Conservation (phyloP, 2,797 vertebrate species). For the Sphenopsis melanotis region DNA sequence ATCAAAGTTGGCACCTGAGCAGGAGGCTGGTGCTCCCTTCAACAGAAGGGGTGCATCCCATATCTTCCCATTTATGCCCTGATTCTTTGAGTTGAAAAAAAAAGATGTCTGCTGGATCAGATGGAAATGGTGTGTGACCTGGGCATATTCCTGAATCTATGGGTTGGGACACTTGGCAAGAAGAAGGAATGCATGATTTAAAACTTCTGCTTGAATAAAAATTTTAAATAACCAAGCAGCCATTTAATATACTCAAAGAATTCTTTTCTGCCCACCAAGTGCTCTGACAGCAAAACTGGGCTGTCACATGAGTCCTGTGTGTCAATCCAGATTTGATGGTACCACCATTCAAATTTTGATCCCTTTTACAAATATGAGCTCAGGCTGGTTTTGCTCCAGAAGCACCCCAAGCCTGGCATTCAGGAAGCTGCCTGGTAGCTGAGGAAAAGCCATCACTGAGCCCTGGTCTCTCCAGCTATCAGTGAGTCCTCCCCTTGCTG, state of each 20-base stretch:
- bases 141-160: not conserved
- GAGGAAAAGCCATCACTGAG: not conserved
- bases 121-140: not conserved
- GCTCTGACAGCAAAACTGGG: not conserved
- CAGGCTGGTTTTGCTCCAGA: not conserved
- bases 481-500: rapidly evolving
- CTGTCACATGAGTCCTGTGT: not conserved
- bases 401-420: not conserved
- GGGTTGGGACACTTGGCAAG: not conserved
- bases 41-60: not conserved
- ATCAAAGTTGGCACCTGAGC: not conserved
- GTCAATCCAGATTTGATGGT: not conserved
- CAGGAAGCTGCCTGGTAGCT: not conserved
- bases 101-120: not conserved
- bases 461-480: not conserved
- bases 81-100: not conserved
- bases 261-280: not conserved
- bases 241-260: not conserved
- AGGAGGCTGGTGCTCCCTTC: not conserved
- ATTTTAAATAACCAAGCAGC: not conserved
- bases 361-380: not conserved
- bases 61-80: not conserved
- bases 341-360: not conserved
- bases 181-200: not conserved
- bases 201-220: not conserved